A percentile compares a stretch with the other conserved stretches of the same genome.
Conservation (phyloP, 2,888 invertebrate genomes). For the Tenthredo mesomela region DNA sequence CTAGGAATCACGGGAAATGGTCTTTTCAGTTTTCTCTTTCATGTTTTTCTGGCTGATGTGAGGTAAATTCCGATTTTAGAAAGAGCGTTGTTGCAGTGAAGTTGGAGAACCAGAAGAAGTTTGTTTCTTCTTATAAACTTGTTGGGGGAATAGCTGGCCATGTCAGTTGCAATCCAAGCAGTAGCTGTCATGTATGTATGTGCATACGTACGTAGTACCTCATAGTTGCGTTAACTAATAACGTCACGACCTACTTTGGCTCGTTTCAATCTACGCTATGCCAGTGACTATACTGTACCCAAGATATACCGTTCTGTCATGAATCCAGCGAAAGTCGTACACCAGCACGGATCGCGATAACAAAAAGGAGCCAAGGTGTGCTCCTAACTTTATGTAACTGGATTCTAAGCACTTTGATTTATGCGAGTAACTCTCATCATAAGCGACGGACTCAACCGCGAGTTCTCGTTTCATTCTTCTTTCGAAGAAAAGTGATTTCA, state of each 20-base stretch:
- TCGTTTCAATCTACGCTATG: not conserved
- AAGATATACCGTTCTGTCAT: slow-evolving; percentile 16
- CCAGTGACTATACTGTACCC: slow-evolving; percentile 5
- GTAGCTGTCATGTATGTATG: not conserved
- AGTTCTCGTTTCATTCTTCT: not conserved
- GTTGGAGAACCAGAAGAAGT: not conserved
- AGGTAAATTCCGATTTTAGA: not conserved
- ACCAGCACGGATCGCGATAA: slow-evolving; percentile 27
- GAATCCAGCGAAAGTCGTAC: slow-evolving; percentile 17
- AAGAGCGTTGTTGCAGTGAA: not conserved
- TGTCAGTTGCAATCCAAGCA: slow-evolving; percentile 3
- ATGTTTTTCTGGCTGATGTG: not conserved
- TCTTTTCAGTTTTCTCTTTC: not conserved
- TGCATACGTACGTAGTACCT: not conserved
- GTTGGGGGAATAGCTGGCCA: not conserved
- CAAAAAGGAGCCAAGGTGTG: slow-evolving; percentile 26
- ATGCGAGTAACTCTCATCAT: not conserved
- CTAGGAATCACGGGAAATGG: not conserved
- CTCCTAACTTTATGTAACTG: slow-evolving; percentile 26
- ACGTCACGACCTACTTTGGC: slow-evolving; percentile 37
- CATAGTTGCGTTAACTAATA: slow-evolving; percentile 9
- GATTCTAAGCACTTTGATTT: slow-evolving; percentile 6
- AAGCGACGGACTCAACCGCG: not conserved
- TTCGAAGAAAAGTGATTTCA: not conserved
- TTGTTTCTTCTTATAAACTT: slow-evolving; percentile 3